Percentiles rank a stretch among this genome's conserved stretches.
These are phyloP conservation scores for Harpagoxenus sublaevis DNA, from an alignment of 2,888 invertebrate genomes.

Conservation along the genomic window DNA sequence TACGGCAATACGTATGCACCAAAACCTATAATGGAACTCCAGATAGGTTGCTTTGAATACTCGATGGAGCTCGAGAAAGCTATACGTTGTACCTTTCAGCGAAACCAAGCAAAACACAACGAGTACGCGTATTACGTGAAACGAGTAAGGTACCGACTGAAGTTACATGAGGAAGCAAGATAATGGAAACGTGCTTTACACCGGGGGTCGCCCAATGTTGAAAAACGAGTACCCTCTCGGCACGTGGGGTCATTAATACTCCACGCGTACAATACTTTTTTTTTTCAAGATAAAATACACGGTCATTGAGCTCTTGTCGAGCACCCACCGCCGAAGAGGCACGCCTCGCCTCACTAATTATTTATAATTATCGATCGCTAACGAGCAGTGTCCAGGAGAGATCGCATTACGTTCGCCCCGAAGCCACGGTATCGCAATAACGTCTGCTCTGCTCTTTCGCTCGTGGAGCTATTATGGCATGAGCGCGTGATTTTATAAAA, in stretches of 20 bases:
- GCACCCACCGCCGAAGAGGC: background rate
- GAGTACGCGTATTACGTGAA: conserved; percentile 42
- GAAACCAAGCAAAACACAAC: conserved; percentile 41
- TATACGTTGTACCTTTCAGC: conserved; percentile 41
- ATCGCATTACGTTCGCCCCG: conserved; percentile 56
- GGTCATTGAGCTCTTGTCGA: conserved; percentile 15
- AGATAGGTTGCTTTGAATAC: conserved; percentile 70
- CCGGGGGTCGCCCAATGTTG: conserved; percentile 1
- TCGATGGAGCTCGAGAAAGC: conserved; percentile 63
- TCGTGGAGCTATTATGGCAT: conserved; percentile 31
- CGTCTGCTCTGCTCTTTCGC: background rate
- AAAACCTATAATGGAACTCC: conserved; percentile 72
- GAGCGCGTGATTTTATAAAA: conserved; percentile 46
- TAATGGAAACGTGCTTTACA: conserved; percentile 41
- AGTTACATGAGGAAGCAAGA: conserved; percentile 46
- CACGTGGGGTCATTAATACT: conserved; percentile 37
- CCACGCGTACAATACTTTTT: background rate
- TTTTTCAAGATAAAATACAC: conserved; percentile 33
- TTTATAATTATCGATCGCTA: conserved; percentile 63
- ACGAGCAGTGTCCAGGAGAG: conserved; percentile 42
- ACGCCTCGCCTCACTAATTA: conserved; percentile 59
- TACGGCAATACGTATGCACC: conserved; percentile 69
- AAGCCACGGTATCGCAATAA: conserved; percentile 40
- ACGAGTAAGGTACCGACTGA: conserved; percentile 9
- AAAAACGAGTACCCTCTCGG: conserved; percentile 33